Evolutionary conservation across 1,140 invertebrate genomes (phyloP), one percentile per base, ranked within the genome.

Genomic region (Brachionus plicatilis): DNA sequence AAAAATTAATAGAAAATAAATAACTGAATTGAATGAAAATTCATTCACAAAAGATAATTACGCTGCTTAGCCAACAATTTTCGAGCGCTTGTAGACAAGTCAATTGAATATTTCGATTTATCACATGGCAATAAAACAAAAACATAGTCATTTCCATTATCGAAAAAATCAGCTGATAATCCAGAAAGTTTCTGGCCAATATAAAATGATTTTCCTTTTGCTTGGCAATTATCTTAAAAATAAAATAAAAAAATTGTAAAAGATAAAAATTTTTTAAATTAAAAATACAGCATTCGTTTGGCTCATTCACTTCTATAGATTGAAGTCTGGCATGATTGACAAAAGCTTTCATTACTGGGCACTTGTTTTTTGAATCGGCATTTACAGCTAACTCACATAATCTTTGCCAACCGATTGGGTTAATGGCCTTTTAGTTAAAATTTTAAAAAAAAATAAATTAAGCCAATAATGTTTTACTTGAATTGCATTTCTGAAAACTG

Each of bases 111-210:
- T 65, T 82, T 82, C 20, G 33, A 45, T 47, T 65, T 82, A 43
- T 68, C 79, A 82, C 79, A 82, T 37, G 79, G 79, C 27, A 82
- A 47, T 9, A 82, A 24, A 27, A 82, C 79, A 65, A 82, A 82
- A 3, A 68, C 79, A 47, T 65, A 82, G 37, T 82, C 79, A 60
- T 43, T 45, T 37, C 79, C 79, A 24, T 60, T 50, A 50, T 50
- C 72, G 27, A 76, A 50, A 9, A 76, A 11, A 33, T 33, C 2
- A 50, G 7, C 3, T 47, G 33, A 43, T 43, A 2, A 9, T 0
- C 72, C 47, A 14, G 20, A 47, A 3, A 14, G 12, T 50, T 76
- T 47, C 50, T 76, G 8, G 14, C 43, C 45, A 14, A 76, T 37
- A 27, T 12, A 33, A 50, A 76, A 33, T 14, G 72, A 76, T 50